These are phyloP conservation scores for Pavo muticus DNA, from an alignment of 2,113 vertebrate genomes.

Conservation along the genomic window DNA sequence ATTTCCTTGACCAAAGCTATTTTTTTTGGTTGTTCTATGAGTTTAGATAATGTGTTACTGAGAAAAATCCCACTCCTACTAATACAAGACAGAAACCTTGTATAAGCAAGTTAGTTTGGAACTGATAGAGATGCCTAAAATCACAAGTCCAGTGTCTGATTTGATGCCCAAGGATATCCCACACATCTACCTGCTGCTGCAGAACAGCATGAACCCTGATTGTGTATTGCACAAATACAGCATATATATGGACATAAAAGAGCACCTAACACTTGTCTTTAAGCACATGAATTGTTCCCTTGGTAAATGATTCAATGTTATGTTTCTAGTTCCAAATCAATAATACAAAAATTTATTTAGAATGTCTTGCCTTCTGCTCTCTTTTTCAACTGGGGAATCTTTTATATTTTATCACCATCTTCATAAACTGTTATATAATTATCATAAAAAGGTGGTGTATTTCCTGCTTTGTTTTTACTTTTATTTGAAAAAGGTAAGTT, in stretches of 20 bases:
- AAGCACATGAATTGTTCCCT: background rate
- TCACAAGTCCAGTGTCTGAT: background rate
- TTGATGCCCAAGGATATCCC: background rate
- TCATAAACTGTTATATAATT: background rate
- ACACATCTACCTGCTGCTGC: background rate
- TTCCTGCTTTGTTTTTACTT: background rate
- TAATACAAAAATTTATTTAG: constrained; percentile 8
- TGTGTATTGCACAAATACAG: background rate
- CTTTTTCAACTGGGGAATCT: background rate
- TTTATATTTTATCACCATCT: background rate
- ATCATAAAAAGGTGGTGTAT: background rate
- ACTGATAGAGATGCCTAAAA: background rate
- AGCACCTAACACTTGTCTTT: background rate
- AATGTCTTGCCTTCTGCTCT: background rate
- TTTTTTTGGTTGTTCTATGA: background rate
- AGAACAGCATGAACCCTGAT: background rate
- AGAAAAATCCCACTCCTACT: background rate
- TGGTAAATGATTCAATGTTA: background rate
- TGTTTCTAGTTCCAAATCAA: constrained; percentile 20
- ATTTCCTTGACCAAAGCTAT: background rate
- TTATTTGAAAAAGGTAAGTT: background rate
- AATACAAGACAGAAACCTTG: background rate
- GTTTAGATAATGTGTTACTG: background rate
- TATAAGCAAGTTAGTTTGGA: background rate
- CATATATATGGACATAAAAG: background rate